Evolutionary conservation across 92 coral and sea anemone genomes (phyloP).

Genomic region (Paragorgia papillata): DNA sequence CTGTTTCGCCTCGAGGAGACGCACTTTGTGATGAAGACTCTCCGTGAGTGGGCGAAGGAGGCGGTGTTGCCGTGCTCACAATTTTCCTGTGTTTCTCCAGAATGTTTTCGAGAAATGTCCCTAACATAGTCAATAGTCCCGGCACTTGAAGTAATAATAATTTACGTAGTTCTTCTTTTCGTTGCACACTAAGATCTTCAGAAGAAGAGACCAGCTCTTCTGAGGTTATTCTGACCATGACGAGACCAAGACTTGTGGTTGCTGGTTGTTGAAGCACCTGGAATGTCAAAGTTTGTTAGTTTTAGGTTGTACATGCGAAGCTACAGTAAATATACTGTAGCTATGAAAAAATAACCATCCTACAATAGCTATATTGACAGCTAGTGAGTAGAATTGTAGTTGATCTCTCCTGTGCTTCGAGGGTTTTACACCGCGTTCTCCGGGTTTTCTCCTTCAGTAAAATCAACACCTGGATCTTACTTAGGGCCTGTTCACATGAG

Average conservation of each 20-base stretch:
- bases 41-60: slow-evolving; percentile 99
- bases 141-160: slow-evolving; percentile 87
- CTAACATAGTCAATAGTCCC: slow-evolving; percentile 70
- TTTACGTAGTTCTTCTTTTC: slow-evolving; percentile 86
- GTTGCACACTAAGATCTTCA: slow-evolving; percentile 90
- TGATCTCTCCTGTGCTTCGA: too few species aligned
- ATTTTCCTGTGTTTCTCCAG: slow-evolving; percentile 88
- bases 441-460: too few species aligned
- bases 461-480: too few species aligned
- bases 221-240: slow-evolving; percentile 92
- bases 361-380: too few species aligned
- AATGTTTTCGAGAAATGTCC: slow-evolving; percentile 82
- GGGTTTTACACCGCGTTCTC: too few species aligned
- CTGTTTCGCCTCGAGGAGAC: slow-evolving; percentile 75
- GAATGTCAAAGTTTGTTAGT: too few species aligned
- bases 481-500: too few species aligned
- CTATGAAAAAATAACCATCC: too few species aligned
- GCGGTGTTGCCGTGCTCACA: slow-evolving; percentile 91
- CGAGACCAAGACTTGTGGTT: slow-evolving; percentile 79
- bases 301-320: too few species aligned
- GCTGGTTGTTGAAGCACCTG: slow-evolving; percentile 90
- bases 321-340: too few species aligned
- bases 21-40: slow-evolving; percentile 76
- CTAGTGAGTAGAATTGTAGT: too few species aligned
- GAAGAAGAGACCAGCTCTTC: slow-evolving; percentile 95